A percentile compares a stretch with the other conserved stretches of the same genome.
Conservation (phyloP, 2,797 vertebrate species). For the Gallirallus australis region DNA sequence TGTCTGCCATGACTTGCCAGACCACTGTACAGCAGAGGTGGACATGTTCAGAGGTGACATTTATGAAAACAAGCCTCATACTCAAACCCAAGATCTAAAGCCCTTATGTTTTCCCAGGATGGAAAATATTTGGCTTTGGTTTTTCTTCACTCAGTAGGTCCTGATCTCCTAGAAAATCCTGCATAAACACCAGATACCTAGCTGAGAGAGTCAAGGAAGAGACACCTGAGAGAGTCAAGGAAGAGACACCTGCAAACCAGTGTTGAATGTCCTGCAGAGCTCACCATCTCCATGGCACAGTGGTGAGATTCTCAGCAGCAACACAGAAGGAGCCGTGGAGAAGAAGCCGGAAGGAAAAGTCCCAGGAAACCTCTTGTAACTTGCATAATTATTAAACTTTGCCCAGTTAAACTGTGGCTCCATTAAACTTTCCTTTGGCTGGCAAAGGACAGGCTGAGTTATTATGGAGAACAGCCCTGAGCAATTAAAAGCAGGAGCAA, state of each 20-base stretch:
- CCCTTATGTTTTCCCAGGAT: neutral
- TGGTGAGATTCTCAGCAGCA: neutral
- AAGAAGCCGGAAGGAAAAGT: neutral
- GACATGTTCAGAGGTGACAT: neutral
- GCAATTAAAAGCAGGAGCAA: conserved; percentile 55
- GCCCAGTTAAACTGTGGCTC: conserved; percentile 31
- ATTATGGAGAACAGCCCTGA: neutral
- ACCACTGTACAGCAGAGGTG: neutral
- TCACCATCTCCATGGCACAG: accelerated
- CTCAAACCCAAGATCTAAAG: neutral
- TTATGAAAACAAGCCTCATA: neutral
- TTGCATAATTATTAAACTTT: conserved; percentile 4
- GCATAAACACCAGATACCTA: neutral
- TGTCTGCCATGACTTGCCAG: neutral
- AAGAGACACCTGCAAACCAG: neutral
- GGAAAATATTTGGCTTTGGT: neutral
- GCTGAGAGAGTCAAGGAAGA: neutral
- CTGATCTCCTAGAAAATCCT: neutral
- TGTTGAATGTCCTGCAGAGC: neutral
- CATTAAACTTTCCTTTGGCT: conserved; percentile 41
- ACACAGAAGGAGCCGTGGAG: accelerated
- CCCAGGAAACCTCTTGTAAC: neutral
- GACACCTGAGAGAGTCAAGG: neutral
- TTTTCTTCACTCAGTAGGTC: neutral
- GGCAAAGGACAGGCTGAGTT: conserved; percentile 12